phyloP scores from a whole-genome alignment of 2,888 invertebrate genomes.

The Elegia similella region DNA sequence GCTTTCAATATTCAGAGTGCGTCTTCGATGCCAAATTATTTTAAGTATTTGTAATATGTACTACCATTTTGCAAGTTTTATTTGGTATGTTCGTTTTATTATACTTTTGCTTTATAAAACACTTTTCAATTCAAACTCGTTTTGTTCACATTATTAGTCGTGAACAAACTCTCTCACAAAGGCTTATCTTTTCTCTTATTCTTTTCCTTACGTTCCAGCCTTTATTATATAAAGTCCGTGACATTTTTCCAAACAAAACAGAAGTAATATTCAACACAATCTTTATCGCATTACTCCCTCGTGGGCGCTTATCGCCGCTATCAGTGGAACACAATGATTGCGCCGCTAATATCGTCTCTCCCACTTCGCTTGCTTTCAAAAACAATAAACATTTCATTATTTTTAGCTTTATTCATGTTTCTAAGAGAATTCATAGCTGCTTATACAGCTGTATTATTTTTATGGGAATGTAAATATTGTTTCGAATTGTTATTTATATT shows the following conservation, averaged over 20 bases:
- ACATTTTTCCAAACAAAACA: slow-evolving; percentile 15
- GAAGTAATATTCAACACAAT: slow-evolving; percentile 15
- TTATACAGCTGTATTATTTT: not conserved
- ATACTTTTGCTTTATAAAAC: too few relatives aligned
- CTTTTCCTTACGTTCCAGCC: slow-evolving; percentile 15
- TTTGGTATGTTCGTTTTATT: not conserved
- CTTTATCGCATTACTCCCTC: slow-evolving; percentile 50
- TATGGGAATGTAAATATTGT: not conserved
- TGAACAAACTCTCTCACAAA: not conserved
- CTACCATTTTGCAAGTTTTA: not conserved
- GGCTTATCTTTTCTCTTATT: not conserved
- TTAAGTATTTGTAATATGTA: not conserved
- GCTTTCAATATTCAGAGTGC: slow-evolving; percentile 20
- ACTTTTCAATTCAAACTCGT: too few relatives aligned
- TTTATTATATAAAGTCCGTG: not conserved
- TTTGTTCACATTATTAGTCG: not conserved
- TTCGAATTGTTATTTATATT: not conserved
- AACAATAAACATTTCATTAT: slow-evolving; percentile 28
- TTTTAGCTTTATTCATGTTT: slow-evolving; percentile 1
- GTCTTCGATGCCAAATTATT: slow-evolving; percentile 11
- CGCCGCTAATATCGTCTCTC: slow-evolving; percentile 32
- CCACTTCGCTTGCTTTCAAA: slow-evolving; percentile 23
- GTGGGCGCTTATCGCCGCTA: slow-evolving; percentile 62
- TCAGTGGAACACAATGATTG: slow-evolving; percentile 54
- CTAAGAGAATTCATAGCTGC: not conserved